Evolutionary conservation across 2,797 vertebrate genomes (phyloP).

Genomic region (Pyrocephalus nanus): DNA sequence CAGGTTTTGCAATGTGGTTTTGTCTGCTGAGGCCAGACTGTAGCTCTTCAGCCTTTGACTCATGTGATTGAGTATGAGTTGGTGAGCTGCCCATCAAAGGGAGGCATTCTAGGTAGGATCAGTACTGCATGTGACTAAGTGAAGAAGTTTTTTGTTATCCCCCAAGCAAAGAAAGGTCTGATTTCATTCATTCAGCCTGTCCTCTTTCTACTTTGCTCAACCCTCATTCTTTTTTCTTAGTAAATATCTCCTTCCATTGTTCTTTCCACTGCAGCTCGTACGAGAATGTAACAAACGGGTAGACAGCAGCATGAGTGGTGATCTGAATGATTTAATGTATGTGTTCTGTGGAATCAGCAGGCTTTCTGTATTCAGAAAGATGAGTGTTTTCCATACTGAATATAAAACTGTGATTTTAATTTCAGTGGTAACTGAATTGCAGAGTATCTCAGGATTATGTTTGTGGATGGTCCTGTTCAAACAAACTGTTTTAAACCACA

Average conservation of each 20-base stretch:
- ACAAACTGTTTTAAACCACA: neutral
- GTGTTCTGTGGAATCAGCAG: neutral
- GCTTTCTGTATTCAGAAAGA: neutral
- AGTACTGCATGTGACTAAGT: neutral
- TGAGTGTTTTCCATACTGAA: neutral
- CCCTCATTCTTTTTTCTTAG: neutral
- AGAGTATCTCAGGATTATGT: neutral
- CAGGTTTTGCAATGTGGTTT: neutral
- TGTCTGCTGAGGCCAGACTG: neutral
- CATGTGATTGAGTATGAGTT: fast-evolving
- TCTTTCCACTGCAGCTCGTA: neutral
- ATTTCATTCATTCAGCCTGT: neutral
- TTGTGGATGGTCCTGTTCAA: slow-evolving; percentile 7
- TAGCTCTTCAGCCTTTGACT: neutral
- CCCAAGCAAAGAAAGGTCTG: neutral
- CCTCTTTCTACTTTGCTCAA: neutral
- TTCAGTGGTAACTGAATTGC: slow-evolving; percentile 7
- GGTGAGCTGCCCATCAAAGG: neutral
- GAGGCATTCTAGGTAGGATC: neutral
- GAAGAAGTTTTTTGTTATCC: neutral
- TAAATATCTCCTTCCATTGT: neutral
- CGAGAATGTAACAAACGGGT: neutral
- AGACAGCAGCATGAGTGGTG: neutral
- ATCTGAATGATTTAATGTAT: neutral
- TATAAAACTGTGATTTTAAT: slow-evolving; percentile 19